Conservation (phyloP, 2,888 invertebrate species). For the Oxystoma pomonae region DNA sequence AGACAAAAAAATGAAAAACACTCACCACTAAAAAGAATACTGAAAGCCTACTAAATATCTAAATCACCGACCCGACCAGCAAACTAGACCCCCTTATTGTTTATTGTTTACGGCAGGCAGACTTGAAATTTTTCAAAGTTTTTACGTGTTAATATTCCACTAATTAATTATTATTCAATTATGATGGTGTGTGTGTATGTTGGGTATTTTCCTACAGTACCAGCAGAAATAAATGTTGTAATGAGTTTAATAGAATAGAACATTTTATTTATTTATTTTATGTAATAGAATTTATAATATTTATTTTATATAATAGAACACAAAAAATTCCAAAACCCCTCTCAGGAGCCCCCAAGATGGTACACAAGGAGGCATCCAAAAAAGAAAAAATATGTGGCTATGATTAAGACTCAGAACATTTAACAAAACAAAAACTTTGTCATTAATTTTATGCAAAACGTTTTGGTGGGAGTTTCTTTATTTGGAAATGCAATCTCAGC, state of each 20-base stretch:
- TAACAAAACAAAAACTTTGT: too few species aligned
- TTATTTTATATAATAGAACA: too few species aligned
- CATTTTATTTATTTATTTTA: too few species aligned
- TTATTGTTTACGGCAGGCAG: not conserved
- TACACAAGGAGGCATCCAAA: too few species aligned
- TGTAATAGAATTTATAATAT: too few species aligned
- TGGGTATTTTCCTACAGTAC: not conserved
- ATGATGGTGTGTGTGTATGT: too few species aligned
- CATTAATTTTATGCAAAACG: not conserved
- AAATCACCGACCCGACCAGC: not conserved
- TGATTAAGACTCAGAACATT: too few species aligned
- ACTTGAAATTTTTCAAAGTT: not conserved
- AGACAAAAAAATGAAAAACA: not conserved
- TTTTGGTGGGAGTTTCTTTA: not conserved
- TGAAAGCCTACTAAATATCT: not conserved
- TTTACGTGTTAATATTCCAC: not conserved
- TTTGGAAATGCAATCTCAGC: not conserved
- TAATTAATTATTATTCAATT: not conserved
- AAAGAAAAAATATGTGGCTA: too few species aligned
- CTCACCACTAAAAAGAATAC: not conserved
- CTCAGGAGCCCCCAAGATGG: too few species aligned
- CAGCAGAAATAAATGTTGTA: too few species aligned
- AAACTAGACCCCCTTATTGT: not conserved
- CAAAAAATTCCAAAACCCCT: too few species aligned
- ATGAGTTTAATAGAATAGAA: too few species aligned